These are phyloP conservation scores for Diarsia dahlii DNA, from an alignment of 2,888 invertebrate genomes.

Conservation along the genomic window DNA sequence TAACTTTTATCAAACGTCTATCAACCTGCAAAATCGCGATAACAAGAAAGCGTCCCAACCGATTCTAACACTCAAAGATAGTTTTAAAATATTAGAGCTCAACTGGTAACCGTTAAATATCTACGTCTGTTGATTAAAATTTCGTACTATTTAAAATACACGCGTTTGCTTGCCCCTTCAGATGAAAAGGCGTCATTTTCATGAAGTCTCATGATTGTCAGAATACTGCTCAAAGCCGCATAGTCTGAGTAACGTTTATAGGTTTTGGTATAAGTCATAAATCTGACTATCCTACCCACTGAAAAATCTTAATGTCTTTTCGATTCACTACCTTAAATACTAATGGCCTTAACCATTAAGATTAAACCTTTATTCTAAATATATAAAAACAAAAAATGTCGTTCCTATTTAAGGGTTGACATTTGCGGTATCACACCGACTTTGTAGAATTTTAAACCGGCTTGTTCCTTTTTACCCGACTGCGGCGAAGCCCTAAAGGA, in stretches of 20 bases:
- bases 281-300: neutral
- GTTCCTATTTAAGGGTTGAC: conserved; percentile 3
- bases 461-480: too few relatives aligned
- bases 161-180: neutral
- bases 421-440: neutral
- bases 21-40: too few relatives aligned
- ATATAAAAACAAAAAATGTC: conserved; percentile 2
- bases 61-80: too few relatives aligned
- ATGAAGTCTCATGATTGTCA: neutral
- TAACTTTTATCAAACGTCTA: too few relatives aligned
- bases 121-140: too few relatives aligned
- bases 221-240: neutral
- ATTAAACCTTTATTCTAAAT: conserved; percentile 19
- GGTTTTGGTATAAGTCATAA: neutral
- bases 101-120: too few relatives aligned
- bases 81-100: too few relatives aligned
- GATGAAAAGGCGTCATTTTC: neutral
- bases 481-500: too few relatives aligned
- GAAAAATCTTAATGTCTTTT: conserved; percentile 18
- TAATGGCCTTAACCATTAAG: conserved; percentile 16
- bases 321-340: conserved; percentile 13
- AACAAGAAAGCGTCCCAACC: too few relatives aligned
- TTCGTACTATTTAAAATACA: neutral
- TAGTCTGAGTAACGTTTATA: neutral
- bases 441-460: conserved; percentile 11